These are phyloP conservation scores for Pegea sp. DNA, from an alignment of 23 tunicate genomes.

Conservation along the genomic window DNA sequence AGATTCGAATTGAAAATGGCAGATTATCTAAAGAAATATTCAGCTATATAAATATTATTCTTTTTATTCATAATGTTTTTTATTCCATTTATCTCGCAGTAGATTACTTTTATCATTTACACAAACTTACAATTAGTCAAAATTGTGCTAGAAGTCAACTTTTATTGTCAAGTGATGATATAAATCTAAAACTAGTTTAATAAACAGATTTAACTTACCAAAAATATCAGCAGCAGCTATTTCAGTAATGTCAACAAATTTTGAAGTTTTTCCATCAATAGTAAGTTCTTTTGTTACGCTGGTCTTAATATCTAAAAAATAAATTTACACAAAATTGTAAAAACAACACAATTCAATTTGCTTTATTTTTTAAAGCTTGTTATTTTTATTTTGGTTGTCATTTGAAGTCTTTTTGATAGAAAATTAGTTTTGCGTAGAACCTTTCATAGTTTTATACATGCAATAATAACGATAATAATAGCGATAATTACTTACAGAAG, in stretches of 20 bases:
- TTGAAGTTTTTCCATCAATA: constrained; percentile 6
- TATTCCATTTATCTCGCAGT: neutral
- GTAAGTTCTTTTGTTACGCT: constrained; percentile 1
- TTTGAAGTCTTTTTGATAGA: too few species aligned
- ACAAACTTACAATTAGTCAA: neutral
- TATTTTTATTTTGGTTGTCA: too few species aligned
- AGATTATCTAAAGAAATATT: constrained; percentile 23
- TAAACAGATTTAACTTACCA: constrained; percentile 11
- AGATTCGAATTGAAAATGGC: constrained; percentile 60
- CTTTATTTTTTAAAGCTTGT: too few species aligned
- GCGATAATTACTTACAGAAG: neutral
- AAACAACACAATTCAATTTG: too few species aligned
- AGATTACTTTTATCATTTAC: neutral
- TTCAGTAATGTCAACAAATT: constrained; percentile 14
- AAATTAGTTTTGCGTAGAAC: too few species aligned
- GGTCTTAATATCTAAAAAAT: neutral
- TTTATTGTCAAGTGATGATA: too few species aligned
- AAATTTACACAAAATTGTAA: neutral
- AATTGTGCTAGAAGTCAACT: too few species aligned
- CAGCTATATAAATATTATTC: too few species aligned
- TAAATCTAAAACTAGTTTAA: too few species aligned
- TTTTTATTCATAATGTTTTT: neutral
- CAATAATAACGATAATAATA: neutral
- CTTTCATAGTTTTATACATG: too few species aligned
- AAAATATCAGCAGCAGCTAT: constrained; percentile 3